Evolutionary conservation across 1,140 invertebrate genomes (phyloP).

Genomic region (Ridgeia piscesae): DNA sequence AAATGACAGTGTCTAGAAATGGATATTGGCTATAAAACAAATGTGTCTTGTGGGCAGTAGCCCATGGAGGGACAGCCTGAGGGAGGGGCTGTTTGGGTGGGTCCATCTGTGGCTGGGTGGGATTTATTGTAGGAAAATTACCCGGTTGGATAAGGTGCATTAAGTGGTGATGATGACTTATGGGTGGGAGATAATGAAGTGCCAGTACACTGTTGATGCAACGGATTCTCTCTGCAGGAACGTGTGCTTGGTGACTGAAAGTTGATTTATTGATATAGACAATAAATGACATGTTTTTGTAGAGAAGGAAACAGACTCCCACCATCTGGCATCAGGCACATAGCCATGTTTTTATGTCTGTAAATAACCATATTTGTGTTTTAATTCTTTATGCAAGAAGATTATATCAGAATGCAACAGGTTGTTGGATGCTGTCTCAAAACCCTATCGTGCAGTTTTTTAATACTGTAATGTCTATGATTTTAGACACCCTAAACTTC

Average conservation of each 20-base stretch:
- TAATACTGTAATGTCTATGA: too few species aligned
- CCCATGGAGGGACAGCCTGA: background rate
- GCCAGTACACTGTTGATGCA: background rate
- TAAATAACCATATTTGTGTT: background rate
- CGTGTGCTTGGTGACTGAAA: background rate
- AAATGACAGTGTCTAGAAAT: background rate
- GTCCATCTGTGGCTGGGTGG: background rate
- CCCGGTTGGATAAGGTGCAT: background rate
- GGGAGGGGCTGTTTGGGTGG: background rate
- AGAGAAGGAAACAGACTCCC: background rate
- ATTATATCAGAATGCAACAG: too few species aligned
- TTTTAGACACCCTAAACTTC: too few species aligned
- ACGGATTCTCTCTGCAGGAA: background rate
- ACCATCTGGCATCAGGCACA: background rate
- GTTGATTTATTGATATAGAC: background rate
- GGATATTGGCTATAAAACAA: conserved; percentile 1
- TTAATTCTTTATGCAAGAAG: background rate
- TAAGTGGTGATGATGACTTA: background rate
- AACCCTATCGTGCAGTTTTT: too few species aligned
- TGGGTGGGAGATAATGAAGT: background rate
- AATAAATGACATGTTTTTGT: background rate
- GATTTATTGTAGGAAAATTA: background rate
- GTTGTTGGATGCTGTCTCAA: too few species aligned
- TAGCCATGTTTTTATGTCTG: background rate
- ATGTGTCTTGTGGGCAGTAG: background rate